Evolutionary conservation across 2,113 vertebrate species (phyloP).

Genomic region (human): GRCh38 chr9:121969001-121969500

Average conservation of each 20-base stretch:
- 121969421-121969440: background rate
- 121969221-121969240: background rate
- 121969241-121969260: background rate
- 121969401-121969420: background rate
- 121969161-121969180: background rate
- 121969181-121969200: background rate
- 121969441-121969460: accelerated
- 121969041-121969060: too few species aligned
- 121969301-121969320: background rate
- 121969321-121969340: background rate
- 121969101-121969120: too few species aligned
- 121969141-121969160: too few species aligned
- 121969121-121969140: too few species aligned
- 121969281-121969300: background rate
- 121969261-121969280: background rate
- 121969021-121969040: too few species aligned
- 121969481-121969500: background rate
- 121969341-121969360: background rate
- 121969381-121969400: background rate
- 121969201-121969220: background rate
- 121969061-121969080: too few species aligned
- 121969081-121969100: too few species aligned
- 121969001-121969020: too few species aligned
- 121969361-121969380: background rate
- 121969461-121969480: background rate